Evolutionary conservation across 2,888 invertebrate genomes (phyloP).

Genomic region (Acrobasis consociella): DNA sequence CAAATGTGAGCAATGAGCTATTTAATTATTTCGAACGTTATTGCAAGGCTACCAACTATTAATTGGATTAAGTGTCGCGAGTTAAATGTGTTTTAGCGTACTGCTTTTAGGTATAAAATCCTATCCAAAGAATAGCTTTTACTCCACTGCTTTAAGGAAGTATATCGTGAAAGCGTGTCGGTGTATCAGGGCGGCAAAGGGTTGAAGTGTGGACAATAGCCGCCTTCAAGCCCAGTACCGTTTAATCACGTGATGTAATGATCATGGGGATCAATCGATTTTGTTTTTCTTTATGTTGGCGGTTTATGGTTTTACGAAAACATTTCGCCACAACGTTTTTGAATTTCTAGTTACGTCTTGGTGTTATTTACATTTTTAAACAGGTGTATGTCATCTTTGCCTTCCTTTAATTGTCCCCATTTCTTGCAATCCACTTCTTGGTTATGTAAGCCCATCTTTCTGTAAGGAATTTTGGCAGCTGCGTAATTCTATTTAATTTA

Average conservation of each 20-base stretch:
- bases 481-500: no score
- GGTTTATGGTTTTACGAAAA: not conserved
- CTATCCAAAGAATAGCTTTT: not conserved
- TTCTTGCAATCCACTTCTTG: no score
- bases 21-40: slow-evolving; percentile 9
- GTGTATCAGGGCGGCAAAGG: slow-evolving; percentile 11
- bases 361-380: no score
- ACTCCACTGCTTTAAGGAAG: slow-evolving; percentile 3
- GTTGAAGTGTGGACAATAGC: slow-evolving; percentile 11
- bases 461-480: no score
- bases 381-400: no score
- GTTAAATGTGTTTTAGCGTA: slow-evolving; percentile 8
- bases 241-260: slow-evolving; percentile 8
- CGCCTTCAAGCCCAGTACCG: slow-evolving; percentile 4
- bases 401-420: no score
- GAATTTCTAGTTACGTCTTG: no score
- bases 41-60: slow-evolving; percentile 11
- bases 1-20: slow-evolving; percentile 12
- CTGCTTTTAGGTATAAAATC: not conserved
- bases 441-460: no score
- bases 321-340: no score
- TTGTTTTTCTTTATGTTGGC: not conserved
- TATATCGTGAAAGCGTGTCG: not conserved
- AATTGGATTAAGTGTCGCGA: slow-evolving; percentile 3
- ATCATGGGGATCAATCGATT: slow-evolving; percentile 5